A percentile compares a stretch with the other conserved stretches of the same genome.
These are phyloP conservation scores for Laticauda colubrina DNA, from an alignment of 2,113 vertebrate genomes.

Conservation along the genomic window DNA sequence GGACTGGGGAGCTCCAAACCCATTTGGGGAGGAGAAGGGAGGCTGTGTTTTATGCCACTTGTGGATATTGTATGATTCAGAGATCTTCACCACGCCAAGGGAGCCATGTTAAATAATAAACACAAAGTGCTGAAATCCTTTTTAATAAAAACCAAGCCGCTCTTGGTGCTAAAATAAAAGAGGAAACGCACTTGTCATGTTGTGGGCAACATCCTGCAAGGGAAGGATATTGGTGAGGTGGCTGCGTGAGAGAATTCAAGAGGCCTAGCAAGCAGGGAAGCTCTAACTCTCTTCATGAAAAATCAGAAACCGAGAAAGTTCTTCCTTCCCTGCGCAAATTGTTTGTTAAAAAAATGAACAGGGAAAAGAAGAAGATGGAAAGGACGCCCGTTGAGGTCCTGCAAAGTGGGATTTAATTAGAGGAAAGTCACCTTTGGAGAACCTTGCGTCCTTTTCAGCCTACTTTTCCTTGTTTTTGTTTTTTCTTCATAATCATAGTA, in stretches of 20 bases:
- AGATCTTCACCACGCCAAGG: conserved; percentile 10
- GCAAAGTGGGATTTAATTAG: not conserved
- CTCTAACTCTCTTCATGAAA: not conserved
- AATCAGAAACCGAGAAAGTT: not conserved
- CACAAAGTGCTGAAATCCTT: not conserved
- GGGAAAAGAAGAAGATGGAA: not conserved
- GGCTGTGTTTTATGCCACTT: conserved; percentile 39
- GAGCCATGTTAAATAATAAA: not conserved
- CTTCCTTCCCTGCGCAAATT: not conserved
- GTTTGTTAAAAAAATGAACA: not conserved
- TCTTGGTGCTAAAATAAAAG: not conserved
- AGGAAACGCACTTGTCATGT: not conserved
- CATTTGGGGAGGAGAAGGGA: not conserved
- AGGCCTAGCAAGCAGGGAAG: not conserved
- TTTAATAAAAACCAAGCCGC: not conserved
- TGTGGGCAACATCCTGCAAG: not conserved
- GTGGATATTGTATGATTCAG: conserved; percentile 9
- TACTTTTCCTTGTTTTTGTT: not conserved
- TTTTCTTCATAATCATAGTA: not conserved
- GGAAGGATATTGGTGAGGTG: not conserved
- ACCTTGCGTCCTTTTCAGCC: not conserved
- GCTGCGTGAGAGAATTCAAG: too few species aligned
- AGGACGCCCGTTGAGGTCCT: not conserved
- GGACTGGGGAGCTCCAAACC: not conserved
- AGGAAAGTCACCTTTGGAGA: not conserved